Base-by-base conservation (phyloP, 2,888 invertebrate species). In the Agrilus cyanescens region DNA sequence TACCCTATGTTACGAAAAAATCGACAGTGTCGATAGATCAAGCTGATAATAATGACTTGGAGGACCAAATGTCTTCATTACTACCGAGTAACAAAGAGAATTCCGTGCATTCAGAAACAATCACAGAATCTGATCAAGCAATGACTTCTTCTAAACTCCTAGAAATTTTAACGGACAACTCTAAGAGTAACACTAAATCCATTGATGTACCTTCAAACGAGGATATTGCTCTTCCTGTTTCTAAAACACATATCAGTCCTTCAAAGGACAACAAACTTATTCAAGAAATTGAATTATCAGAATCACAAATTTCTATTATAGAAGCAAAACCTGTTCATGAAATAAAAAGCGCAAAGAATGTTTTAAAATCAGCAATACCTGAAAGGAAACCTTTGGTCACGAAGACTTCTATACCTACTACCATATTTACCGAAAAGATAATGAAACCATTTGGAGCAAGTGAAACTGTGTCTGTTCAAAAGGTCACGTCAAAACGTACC, bases 101-200 rank as follows among this genome's bases (percentile, higher is more conserved):
- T 40, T 44, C 54, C 62, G 65, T 58, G 54, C 52, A 57, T 50
- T 45, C 53, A 15, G 49, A 57, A 47, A 53, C 55, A 36, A 53
- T 53, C 10, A 52, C 54, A 42, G 44, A 56, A 20, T 61, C 18
- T n/a, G 38, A 63, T 47, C 63, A 61, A 43, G 69, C 67, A 41
- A 65, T 66, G n/a, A 63, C 68, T 5, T 67, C 73, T 4, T 72
- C 75, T 1, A 76, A 74, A 61, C 57, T 77, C 34, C 60, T 76
- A 45, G 74, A 75, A 58, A 73, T 76, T 43, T 60, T 76, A 48
- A 74, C 75, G 52, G 73, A 74, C 25, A 25, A 25, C 4, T 25
- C 25, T 25, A 25, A 25, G 10, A 25, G 25, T 25, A 25, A 2
- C 3, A 25, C 25, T 8, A 25, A 25, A 25, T 10, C 25, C 2